phyloP scores from a whole-genome alignment of 2,113 vertebrate species.

The Hiodon alosoides region DNA sequence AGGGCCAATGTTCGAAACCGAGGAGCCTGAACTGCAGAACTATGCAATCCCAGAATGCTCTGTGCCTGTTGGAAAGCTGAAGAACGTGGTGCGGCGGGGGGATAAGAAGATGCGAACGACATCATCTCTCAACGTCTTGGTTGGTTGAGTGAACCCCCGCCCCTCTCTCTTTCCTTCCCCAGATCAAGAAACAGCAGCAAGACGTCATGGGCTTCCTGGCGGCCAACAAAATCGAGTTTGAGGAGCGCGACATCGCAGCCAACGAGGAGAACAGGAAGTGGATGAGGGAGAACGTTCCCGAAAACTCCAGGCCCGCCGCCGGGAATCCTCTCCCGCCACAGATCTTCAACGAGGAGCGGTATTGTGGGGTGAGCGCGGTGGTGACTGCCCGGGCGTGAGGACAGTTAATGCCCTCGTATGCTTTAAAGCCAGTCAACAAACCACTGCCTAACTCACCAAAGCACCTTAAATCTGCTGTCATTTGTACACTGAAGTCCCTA shows the following conservation, averaged over 20 bases:
- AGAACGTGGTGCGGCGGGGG: neutral
- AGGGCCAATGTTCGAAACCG: no score
- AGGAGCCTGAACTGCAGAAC: neutral
- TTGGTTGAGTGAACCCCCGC: neutral
- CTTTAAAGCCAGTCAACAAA: no score
- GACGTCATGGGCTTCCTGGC: conserved; percentile 86
- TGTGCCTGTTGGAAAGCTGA: neutral
- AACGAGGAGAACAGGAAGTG: conserved; percentile 88
- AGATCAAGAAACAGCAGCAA: conserved; percentile 99
- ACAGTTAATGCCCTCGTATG: no score
- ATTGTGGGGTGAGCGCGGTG: conserved; percentile 79
- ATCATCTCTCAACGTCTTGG: no score
- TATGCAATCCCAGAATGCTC: neutral
- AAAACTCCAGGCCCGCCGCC: conserved; percentile 71
- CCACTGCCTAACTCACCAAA: no score
- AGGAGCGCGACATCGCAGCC: conserved; percentile 91
- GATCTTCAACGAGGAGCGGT: conserved; percentile 86
- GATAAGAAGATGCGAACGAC: neutral
- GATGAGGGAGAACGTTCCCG: conserved; percentile 94
- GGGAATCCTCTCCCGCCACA: conserved; percentile 90
- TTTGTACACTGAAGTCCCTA: no score
- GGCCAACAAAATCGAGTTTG: conserved; percentile 89
- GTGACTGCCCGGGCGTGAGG: no score
- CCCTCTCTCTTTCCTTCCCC: conserved; percentile 25
- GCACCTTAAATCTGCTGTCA: no score